Conservation (phyloP, 2,113 vertebrate genomes). For the Alectura lathami region DNA sequence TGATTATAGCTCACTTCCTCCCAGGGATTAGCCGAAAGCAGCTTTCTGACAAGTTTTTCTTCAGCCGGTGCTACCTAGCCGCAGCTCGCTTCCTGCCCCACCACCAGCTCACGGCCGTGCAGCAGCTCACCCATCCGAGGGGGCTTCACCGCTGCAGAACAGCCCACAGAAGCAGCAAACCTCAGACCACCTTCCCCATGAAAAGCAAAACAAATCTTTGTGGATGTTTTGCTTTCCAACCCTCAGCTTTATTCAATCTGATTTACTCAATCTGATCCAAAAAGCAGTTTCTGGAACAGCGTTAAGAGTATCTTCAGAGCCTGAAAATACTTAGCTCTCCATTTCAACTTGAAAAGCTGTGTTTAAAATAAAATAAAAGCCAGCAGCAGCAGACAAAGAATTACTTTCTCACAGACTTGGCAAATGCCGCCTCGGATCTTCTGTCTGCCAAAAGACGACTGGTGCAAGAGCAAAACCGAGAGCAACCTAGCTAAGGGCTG, state of each 20-base stretch:
- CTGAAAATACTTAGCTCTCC: background rate
- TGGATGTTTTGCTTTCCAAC: background rate
- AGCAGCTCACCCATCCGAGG: background rate
- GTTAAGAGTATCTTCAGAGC: background rate
- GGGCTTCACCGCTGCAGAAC: background rate
- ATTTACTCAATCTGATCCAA: background rate
- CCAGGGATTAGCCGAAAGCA: constrained; percentile 58
- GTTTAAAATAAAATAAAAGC: background rate
- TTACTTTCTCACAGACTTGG: background rate
- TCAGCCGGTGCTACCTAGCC: constrained; percentile 54
- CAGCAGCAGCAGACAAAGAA: background rate
- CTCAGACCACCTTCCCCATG: background rate
- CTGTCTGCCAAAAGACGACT: constrained; percentile 12
- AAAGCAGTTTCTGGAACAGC: background rate
- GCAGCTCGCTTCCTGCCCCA: constrained; percentile 57
- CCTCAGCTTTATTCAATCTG: too few species aligned
- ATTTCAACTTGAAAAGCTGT: background rate
- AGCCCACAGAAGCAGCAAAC: background rate
- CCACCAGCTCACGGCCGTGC: background rate
- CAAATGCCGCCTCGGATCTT: background rate
- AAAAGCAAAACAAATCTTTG: background rate
- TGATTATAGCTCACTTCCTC: constrained; percentile 71
- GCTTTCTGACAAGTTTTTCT: constrained; percentile 56
- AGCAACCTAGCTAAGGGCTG: background rate
- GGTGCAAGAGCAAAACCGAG: background rate